These are phyloP conservation scores for Scomber japonicus DNA, from an alignment of 2,113 vertebrate species.

Conservation along the genomic window DNA sequence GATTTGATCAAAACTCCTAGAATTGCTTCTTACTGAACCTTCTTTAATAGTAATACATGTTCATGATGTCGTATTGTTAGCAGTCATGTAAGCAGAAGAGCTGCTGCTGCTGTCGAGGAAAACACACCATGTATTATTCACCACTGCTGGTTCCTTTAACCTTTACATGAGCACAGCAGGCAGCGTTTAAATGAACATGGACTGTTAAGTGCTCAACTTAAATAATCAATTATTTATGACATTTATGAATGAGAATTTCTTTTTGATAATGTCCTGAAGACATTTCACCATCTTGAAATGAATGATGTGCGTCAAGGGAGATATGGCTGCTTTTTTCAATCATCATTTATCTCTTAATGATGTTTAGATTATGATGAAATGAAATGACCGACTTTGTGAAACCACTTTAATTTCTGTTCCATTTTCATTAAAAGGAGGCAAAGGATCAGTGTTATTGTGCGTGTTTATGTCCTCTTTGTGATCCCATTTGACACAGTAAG, in stretches of 20 bases:
- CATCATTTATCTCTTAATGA: background rate
- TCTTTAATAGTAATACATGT: background rate
- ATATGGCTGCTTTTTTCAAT: conserved; percentile 2
- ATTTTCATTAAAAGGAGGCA: conserved; percentile 43
- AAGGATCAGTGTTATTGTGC: conserved; percentile 32
- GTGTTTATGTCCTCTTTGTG: conserved; percentile 16
- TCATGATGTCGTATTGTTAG: too few species aligned
- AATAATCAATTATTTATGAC: background rate
- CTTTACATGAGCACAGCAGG: conserved; percentile 31
- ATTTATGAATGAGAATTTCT: background rate
- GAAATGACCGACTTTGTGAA: conserved; percentile 24
- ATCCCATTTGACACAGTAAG: conserved; percentile 41
- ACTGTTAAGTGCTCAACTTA: conserved; percentile 14
- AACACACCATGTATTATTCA: conserved; percentile 28
- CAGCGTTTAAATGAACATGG: background rate
- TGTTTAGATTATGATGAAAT: conserved; percentile 4
- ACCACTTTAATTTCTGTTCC: conserved; percentile 52
- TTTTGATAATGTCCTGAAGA: background rate
- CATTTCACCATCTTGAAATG: background rate
- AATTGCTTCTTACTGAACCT: too few species aligned
- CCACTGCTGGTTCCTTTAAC: conserved; percentile 13
- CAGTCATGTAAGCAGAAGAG: background rate
- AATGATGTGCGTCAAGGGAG: background rate
- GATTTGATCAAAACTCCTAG: background rate
- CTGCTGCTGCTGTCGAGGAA: conserved; percentile 13